A percentile compares a stretch with the other conserved stretches of the same genome.
phyloP scores from a whole-genome alignment of 2,888 invertebrate species.

The Microctonus aethiopoides region DNA sequence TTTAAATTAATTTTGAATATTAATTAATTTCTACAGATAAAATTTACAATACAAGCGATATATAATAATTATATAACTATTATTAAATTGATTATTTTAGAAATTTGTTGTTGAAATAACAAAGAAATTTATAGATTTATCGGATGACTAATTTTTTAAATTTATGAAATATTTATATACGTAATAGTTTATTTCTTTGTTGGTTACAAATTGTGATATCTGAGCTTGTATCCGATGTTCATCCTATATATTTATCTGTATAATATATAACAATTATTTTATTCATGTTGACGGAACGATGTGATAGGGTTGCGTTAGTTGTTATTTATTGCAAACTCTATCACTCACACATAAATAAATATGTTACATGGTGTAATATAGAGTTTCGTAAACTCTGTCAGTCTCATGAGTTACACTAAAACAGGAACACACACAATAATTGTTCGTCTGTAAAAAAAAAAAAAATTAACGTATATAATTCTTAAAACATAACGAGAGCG shows the following conservation, averaged over 20 bases:
- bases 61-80: no score
- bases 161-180: no score
- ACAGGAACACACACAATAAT: not conserved
- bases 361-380: conserved; percentile 10
- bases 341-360: not conserved
- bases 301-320: not conserved
- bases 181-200: not conserved
- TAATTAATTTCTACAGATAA: no score
- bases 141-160: no score
- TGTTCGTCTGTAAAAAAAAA: not conserved
- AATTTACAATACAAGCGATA: no score
- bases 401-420: not conserved
- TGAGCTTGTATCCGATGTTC: not conserved
- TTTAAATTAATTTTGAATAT: no score
- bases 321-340: not conserved
- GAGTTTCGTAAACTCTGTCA: conserved; percentile 23
- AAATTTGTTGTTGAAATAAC: no score
- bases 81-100: no score
- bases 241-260: not conserved
- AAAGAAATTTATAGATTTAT: no score
- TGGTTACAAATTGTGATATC: not conserved
- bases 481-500: not conserved
- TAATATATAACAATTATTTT: not conserved
- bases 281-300: not conserved
- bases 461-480: conserved; percentile 2